Conservation (phyloP, 2,797 vertebrate species). For the Limosa lapponica region DNA sequence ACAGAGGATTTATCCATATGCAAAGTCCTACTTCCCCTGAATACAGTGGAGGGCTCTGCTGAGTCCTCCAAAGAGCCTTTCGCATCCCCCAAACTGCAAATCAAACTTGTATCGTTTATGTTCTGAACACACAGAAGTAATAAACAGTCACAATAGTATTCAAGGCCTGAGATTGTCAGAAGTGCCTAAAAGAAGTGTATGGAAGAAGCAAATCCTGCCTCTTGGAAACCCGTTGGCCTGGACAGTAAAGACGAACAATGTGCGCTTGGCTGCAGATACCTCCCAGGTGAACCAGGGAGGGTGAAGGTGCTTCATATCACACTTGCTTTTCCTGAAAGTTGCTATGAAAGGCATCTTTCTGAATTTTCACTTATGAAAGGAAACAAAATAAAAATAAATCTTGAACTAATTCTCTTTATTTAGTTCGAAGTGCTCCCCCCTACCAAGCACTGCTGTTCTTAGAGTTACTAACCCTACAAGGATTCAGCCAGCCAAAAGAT, state of each 20-base stretch:
- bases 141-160: not conserved
- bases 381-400: not conserved
- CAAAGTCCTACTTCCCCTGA: not conserved
- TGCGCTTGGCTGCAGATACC: accelerated
- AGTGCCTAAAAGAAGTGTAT: not conserved
- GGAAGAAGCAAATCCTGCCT: not conserved
- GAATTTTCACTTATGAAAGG: not conserved
- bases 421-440: not conserved
- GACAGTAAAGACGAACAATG: accelerated
- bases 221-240: not conserved
- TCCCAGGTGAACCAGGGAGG: not conserved
- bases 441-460: accelerated
- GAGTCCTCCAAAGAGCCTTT: not conserved
- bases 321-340: not conserved
- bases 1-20: not conserved
- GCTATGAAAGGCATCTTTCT: not conserved
- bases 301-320: not conserved
- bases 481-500: not conserved
- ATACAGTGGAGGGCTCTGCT: not conserved
- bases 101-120: not conserved
- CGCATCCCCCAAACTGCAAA: not conserved
- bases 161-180: not conserved
- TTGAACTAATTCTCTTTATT: not conserved
- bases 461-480: not conserved
- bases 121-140: not conserved